These are phyloP conservation scores for Capreolus pygargus DNA, from an alignment of 2,113 vertebrate genomes.

Conservation along the genomic window DNA sequence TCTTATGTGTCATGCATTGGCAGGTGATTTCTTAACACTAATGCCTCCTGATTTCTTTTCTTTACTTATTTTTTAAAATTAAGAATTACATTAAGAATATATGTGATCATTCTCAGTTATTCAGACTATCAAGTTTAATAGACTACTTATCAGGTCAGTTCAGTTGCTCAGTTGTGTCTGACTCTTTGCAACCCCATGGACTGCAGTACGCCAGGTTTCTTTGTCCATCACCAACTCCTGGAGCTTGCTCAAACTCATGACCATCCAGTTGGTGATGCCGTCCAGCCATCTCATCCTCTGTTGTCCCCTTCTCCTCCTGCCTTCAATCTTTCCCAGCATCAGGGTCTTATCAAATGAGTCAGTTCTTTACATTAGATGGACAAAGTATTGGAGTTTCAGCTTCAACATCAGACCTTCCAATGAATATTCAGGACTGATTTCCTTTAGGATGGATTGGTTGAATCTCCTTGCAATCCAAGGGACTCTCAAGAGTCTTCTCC, in stretches of 20 bases:
- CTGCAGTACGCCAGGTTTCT: background rate
- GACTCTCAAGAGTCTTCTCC: background rate
- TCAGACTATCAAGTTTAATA: background rate
- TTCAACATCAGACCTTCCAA: background rate
- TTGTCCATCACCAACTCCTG: background rate
- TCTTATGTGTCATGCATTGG: background rate
- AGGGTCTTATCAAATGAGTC: background rate
- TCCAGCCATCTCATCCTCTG: background rate
- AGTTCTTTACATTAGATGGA: background rate
- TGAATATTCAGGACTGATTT: background rate
- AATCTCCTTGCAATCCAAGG: background rate
- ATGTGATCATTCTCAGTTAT: background rate
- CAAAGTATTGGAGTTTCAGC: background rate
- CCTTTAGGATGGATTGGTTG: background rate
- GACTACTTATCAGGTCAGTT: background rate
- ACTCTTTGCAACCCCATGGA: background rate
- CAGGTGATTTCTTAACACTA: background rate
- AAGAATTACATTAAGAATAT: background rate
- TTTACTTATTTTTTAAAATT: slow-evolving; percentile 19
- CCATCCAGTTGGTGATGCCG: background rate
- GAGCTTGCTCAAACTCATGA: background rate
- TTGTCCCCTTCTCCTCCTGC: background rate
- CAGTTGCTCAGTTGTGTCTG: background rate
- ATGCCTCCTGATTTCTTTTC: background rate
- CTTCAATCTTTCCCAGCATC: background rate